These are phyloP conservation scores for Ameiurus melas DNA, from an alignment of 2,113 vertebrate species.

Conservation along the genomic window DNA sequence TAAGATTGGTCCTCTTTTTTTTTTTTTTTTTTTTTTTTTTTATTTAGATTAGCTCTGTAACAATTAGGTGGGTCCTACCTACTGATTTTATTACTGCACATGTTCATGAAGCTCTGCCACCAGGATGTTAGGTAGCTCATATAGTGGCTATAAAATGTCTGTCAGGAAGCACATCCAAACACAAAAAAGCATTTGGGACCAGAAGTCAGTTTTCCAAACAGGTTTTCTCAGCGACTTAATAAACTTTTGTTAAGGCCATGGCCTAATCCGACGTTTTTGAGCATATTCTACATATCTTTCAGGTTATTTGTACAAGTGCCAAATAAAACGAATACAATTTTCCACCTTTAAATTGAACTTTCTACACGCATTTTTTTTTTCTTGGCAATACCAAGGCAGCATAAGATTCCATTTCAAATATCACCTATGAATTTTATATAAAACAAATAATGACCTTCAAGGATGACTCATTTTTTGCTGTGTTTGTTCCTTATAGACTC, in stretches of 20 bases:
- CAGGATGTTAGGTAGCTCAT: neutral
- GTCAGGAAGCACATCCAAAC: neutral
- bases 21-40: too few species aligned
- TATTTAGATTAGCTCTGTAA: neutral
- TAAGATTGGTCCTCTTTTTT: neutral
- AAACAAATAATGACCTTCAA: neutral
- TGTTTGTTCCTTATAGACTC: conserved; percentile 71
- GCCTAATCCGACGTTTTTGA: neutral
- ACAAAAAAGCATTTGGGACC: neutral
- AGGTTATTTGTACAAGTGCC: neutral
- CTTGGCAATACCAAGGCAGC: neutral
- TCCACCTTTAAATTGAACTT: neutral
- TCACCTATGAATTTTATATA: neutral
- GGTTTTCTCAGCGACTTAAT: neutral
- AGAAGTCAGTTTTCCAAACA: neutral
- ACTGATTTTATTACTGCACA: neutral
- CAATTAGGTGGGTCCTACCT: neutral
- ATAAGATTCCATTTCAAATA: neutral
- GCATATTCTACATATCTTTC: neutral
- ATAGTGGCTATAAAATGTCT: neutral
- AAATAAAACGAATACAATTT: neutral
- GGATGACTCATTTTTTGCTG: neutral
- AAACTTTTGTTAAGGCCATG: neutral
- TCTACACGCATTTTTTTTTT: neutral
- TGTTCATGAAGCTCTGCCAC: neutral